Conservation (phyloP, 2,888 invertebrate species). For the Drosophila niveifrons region DNA sequence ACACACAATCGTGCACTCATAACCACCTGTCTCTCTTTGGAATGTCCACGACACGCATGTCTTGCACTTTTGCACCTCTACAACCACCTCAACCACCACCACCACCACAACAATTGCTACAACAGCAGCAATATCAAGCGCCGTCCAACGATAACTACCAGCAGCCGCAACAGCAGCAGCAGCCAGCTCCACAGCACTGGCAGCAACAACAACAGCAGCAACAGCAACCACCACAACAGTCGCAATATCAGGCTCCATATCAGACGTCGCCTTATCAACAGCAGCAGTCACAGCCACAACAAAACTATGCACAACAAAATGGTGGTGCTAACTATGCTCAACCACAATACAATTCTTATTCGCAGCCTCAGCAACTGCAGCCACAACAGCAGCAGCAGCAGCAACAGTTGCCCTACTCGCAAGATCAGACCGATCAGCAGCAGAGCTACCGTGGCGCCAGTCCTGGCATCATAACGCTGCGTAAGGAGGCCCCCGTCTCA, state of each 20-base stretch:
- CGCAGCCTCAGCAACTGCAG: conserved; percentile 81
- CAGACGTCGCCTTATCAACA: conserved; percentile 69
- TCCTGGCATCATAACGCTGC: conserved; percentile 87
- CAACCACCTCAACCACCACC: conserved; percentile 5
- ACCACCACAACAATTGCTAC: conserved; percentile 36
- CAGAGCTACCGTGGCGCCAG: conserved; percentile 85
- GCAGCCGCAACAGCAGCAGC: conserved; percentile 49
- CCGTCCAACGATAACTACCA: conserved; percentile 67
- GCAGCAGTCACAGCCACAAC: conserved; percentile 68
- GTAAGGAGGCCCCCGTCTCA: conserved; percentile 90
- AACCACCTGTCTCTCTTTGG: conserved; percentile 20
- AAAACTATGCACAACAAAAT: conserved; percentile 81
- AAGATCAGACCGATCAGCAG: conserved; percentile 78
- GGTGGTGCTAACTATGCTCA: conserved; percentile 76
- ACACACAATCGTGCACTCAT: conserved; percentile 35
- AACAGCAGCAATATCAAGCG: conserved; percentile 78
- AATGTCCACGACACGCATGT: conserved; percentile 15
- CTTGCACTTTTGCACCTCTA: conserved; percentile 45
- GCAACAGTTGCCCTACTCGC: conserved; percentile 69
- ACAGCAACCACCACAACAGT: conserved; percentile 43
- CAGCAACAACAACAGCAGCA: conserved; percentile 46
- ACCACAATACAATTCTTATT: conserved; percentile 85
- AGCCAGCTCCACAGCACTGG: conserved; percentile 52
- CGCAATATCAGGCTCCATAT: conserved; percentile 66
- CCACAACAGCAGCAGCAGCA: conserved; percentile 50